Conservation (phyloP, 30 jellyfish, hydroid and myxozoan genomes). For the Clytia hemisphaerica region DNA sequence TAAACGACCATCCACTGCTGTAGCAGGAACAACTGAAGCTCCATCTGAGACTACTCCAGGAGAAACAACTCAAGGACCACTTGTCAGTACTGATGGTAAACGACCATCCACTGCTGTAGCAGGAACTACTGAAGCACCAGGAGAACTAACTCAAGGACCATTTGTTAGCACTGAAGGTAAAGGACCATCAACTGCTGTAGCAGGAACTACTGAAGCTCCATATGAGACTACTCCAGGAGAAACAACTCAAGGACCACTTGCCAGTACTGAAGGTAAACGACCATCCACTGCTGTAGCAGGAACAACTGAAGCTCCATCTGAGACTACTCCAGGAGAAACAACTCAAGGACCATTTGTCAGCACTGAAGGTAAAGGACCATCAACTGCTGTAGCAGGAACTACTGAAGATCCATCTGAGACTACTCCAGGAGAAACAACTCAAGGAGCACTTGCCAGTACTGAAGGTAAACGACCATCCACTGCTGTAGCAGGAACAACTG, state of each 20-base stretch:
- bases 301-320: not conserved
- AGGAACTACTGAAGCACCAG: not conserved
- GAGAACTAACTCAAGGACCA: too few species aligned
- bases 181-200: not conserved
- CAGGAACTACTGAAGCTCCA: not conserved
- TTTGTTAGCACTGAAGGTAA: too few species aligned
- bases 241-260: slow-evolving; percentile 8
- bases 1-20: too few species aligned
- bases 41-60: too few species aligned
- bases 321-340: not conserved
- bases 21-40: too few species aligned
- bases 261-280: not conserved
- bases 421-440: slow-evolving; percentile 16
- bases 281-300: not conserved
- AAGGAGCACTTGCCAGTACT: slow-evolving; percentile 5
- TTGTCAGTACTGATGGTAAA: too few species aligned
- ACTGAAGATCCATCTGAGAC: slow-evolving; percentile 15
- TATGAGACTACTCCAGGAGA: not conserved
- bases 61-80: too few species aligned
- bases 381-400: slow-evolving; percentile 23
- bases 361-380: slow-evolving; percentile 2
- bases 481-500: not conserved
- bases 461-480: not conserved
- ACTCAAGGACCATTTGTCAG: not conserved
- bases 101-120: too few species aligned